Evolutionary conservation across 2,888 invertebrate species (phyloP).

Genomic region (Synanthedon formicaeformis): DNA sequence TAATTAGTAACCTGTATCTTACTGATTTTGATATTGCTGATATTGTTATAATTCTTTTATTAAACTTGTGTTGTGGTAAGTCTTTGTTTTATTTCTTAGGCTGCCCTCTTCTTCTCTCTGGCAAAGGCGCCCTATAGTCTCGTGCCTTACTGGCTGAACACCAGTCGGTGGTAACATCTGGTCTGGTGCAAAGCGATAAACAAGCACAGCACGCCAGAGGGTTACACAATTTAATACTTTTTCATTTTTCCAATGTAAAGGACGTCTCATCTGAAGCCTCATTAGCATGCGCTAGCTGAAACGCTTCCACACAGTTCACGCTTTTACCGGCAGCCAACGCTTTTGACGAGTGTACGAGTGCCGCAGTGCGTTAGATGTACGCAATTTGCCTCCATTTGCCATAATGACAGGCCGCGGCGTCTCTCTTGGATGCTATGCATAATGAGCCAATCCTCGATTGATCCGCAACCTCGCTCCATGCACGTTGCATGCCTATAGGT

Average conservation of each 20-base stretch:
- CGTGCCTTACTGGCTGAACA: too few species aligned
- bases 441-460: slow-evolving; percentile 63
- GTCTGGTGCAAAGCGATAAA: too few species aligned
- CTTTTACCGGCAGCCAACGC: slow-evolving; percentile 48
- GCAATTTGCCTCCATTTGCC: slow-evolving; percentile 67
- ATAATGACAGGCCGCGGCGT: slow-evolving; percentile 62
- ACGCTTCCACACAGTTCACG: slow-evolving; percentile 35
- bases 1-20: too few species aligned
- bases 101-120: too few species aligned
- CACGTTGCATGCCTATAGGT: neutral
- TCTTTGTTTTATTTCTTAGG: too few species aligned
- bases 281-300: slow-evolving; percentile 43
- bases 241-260: neutral
- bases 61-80: too few species aligned
- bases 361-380: slow-evolving; percentile 59
- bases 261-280: slow-evolving; percentile 10
- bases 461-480: slow-evolving; percentile 19
- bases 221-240: neutral
- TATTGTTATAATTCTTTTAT: too few species aligned
- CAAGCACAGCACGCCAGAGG: too few species aligned
- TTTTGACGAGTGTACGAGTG: slow-evolving; percentile 18
- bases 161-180: too few species aligned
- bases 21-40: too few species aligned
- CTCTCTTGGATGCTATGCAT: slow-evolving; percentile 47
- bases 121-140: too few species aligned